Evolutionary conservation across 2,888 invertebrate species (phyloP).

Genomic region (Diabrotica balteata): DNA sequence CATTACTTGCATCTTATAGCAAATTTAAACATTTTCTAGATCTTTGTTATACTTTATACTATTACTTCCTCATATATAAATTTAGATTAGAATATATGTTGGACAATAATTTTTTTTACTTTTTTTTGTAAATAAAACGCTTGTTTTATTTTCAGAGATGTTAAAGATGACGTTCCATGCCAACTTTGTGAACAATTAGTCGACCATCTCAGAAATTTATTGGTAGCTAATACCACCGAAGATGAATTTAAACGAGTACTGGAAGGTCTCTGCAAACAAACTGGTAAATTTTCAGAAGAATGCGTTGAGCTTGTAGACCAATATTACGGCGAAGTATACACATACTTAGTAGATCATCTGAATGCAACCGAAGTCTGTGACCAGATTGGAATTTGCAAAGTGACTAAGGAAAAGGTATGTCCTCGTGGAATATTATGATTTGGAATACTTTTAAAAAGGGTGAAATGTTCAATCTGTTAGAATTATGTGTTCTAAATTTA

Average conservation of each 20-base stretch:
- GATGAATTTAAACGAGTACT: constrained; percentile 79
- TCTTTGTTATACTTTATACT: too few species aligned
- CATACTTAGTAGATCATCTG: constrained; percentile 71
- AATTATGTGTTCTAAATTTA: too few species aligned
- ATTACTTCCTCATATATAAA: too few species aligned
- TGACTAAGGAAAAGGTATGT: constrained; percentile 25
- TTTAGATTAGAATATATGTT: too few species aligned
- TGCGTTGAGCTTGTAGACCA: constrained; percentile 80
- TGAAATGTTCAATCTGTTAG: too few species aligned
- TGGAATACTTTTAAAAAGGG: too few species aligned
- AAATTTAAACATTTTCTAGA: too few species aligned
- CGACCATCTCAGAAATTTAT: constrained; percentile 77
- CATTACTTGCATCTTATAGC: too few species aligned
- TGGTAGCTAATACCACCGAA: constrained; percentile 86
- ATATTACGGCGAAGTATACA: constrained; percentile 79
- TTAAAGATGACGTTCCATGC: constrained; percentile 74
- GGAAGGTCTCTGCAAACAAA: constrained; percentile 82
- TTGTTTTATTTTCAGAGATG: constrained; percentile 26
- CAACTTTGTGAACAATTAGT: constrained; percentile 87
- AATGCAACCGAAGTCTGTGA: constrained; percentile 75
- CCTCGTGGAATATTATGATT: neutral
- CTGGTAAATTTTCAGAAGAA: constrained; percentile 74
- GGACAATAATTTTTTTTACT: too few species aligned
- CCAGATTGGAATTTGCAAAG: constrained; percentile 73
- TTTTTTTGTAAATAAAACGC: too few species aligned